Base-by-base conservation (phyloP, 1,140 invertebrate species). In the Drosophila parabipectinata region DNA sequence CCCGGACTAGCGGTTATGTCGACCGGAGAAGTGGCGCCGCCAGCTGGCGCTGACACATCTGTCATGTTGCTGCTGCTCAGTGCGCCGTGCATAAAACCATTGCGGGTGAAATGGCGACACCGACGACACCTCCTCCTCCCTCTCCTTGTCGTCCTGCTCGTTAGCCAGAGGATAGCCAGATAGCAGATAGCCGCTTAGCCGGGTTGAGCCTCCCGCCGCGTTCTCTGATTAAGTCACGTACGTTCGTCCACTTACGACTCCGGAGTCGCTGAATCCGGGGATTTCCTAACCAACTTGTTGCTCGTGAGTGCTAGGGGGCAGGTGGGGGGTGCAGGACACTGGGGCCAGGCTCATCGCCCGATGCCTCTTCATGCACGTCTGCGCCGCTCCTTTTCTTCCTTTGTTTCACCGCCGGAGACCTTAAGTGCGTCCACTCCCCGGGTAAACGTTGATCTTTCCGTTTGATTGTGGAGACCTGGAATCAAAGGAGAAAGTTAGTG, bases 211-310 rank as follows among this genome's bases (percentile, higher is more conserved):
- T 34, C 79, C 77, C 47, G 69, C 69, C 67, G 83, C 39, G 73
- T 62, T 45, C 28, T 48, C 71, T 88, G 82, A 88, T 82, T 82
- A 82, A 76, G 79, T 87, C 82, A 87, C 82, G 82, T 87, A 82
- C 56, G 50, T 56, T n/a, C 51, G 61, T 55, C 69, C 74, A 87
- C 81, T 75, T 77, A 64, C 61, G 53, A 50, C 37, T 26, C 15
- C 21, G 30, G 59, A 34, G n/a, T 14, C 41, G 37, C 18, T 24
- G 44, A 41, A 34, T 50, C 32, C 39, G n/a, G 41, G 39, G 41
- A 48, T 32, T 69, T 47, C 15, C 9, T 21, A 39, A 50, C 58
- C 67, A 57, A 85, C 82, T 60, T 87, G 82, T 87, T 85, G 82
- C 75, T 50, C 8, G 21, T n/a, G 39, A 18, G 32, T 41, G 45